Base-by-base conservation (phyloP, 2,888 invertebrate genomes). In the Chloromyia formosa region DNA sequence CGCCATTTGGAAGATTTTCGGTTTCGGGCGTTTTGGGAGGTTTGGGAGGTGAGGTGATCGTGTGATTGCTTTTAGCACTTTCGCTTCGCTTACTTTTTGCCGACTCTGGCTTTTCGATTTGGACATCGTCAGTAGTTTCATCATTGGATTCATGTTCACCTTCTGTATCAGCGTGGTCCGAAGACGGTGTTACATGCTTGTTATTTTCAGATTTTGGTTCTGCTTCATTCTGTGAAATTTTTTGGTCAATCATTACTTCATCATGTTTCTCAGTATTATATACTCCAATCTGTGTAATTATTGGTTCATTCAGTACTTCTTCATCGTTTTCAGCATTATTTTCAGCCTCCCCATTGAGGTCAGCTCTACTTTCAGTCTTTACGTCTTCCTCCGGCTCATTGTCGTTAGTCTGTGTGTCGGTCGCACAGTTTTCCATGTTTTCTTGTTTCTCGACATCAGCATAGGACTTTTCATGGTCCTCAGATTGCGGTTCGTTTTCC, bases 321-420 rank as follows among this genome's bases (percentile, higher is more conserved):
- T 3, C 45, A 42, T 35, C 42, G 12, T 35, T 22, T 20, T 68
- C 49, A n/a, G 14, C 49, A 22, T 20, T 23, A n/a, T 54, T 40
- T 1, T 74, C 49, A 64, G 62, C 60, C 22, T 69, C 45, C 22
- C 74, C 73, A 60, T 74, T 75, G 27, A 75, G 74, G 69, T 74
- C 75, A 45, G 74, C 73, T n/a, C 80, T 75, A n/a, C 77, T 78
- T 69, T 81, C 80, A 75, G 79, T 77, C 77, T 81, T 80, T 76
- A 80, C 78, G 45, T 68, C 73, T 73, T 68, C 77, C 18, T 62
- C 73, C 42, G 14, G 69, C 18, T 79, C 80, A 75, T 78, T 20
- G 1, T 49, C 10, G 1, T 49, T 12, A n/a, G 12, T 2, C 4
- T 49, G 49, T 49, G 10, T 3, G 3, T 49, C 16, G 14, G 10